Conservation (phyloP, 1,140 invertebrate genomes). For the Bilobella aurantiaca region DNA sequence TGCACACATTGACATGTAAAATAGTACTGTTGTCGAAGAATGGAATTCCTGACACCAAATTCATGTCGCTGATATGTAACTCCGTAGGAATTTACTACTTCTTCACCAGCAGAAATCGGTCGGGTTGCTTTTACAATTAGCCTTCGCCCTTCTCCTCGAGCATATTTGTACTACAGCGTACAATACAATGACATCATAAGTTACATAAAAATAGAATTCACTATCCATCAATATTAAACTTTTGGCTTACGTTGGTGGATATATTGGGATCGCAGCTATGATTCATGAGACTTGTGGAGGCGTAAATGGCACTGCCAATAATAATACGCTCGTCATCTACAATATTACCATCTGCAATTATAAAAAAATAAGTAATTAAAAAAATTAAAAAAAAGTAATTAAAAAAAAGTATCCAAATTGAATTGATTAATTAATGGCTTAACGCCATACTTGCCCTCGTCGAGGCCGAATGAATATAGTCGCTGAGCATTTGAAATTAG, state of each 20-base stretch:
- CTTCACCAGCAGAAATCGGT: background rate
- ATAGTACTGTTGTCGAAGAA: background rate
- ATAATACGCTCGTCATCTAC: background rate
- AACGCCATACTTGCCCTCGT: background rate
- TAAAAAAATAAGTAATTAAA: background rate
- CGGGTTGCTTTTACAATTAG: conserved; percentile 1
- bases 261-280: conserved; percentile 1
- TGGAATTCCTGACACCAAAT: background rate
- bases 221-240: background rate
- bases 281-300: background rate
- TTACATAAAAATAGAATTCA: background rate
- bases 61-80: background rate
- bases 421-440: background rate
- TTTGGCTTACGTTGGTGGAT: background rate
- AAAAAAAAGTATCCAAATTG: background rate
- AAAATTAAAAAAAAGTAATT: too few relatives aligned
- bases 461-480: background rate
- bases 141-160: background rate
- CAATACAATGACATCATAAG: background rate
- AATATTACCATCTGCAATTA: background rate
- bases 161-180: background rate
- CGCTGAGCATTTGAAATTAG: background rate
- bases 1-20: background rate
- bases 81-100: background rate
- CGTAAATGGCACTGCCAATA: background rate